Base-by-base conservation (phyloP, 2,797 vertebrate species). In the Selene dorsalis region DNA sequence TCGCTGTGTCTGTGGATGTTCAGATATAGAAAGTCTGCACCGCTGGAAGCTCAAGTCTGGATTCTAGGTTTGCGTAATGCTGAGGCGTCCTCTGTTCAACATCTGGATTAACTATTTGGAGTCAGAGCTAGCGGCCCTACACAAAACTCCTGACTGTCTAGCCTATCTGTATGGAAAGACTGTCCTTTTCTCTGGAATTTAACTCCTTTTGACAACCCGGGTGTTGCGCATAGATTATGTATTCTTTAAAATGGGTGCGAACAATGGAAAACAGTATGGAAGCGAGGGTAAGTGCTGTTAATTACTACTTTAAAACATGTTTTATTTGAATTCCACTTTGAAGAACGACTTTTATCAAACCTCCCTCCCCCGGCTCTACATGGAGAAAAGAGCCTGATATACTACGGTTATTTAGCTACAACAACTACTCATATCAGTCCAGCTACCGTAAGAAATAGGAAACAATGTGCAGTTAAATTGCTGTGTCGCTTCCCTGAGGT, bases 231-330 rank as follows among this genome's bases (percentile, higher is more conserved):
- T 93, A 95, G 95, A 96, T 96, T 95, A 97, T 98, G 97, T 96
- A 93, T 96, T 91, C 95, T 91, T 89, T 96, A 94, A 95, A 94
- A 99, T 99, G 98, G 98, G 98, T 90, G 97, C 97, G 88, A 97
- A 98, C 96, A 98, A 98, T 96, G 97, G 97, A 94, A 99, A 98
- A 93, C 96, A 95, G 93, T 97, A 95, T 91, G 97, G 96, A 94
- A 98, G 97, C 89, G 98, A 99, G 94, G 98, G 98, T 98, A 94
- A 96, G 97, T 95, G 80, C 17, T 58, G 24, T 20, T 24, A 26
- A 67, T 69, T 48, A 63, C 55, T 2, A 58, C 70, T 65, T 75
- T 64, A 4, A 52, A 64, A n/a, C 39, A 55, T 35, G 18, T 80
- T 79, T 79, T 43, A 41, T 65, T 22, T 59, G 4, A 69, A 26